phyloP scores from a whole-genome alignment of 1,140 invertebrate genomes.

The Zophobas morio region DNA sequence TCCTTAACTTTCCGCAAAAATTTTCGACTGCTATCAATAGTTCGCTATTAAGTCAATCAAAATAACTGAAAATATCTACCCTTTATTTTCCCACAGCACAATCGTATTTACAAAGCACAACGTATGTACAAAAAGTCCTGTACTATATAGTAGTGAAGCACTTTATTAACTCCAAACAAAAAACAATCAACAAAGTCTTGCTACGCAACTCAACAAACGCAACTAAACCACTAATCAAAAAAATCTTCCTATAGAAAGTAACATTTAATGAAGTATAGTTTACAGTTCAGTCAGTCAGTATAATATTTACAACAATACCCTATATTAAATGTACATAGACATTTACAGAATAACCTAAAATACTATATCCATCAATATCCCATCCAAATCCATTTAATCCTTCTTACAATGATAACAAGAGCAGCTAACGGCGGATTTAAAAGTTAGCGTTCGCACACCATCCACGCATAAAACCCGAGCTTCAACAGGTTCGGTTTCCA shows the following conservation, averaged over 20 bases:
- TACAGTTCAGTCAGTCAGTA: slow-evolving; percentile 58
- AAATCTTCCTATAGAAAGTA: slow-evolving; percentile 22
- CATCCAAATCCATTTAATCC: slow-evolving; percentile 70
- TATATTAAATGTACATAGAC: slow-evolving; percentile 51
- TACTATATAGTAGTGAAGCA: too few relatives aligned
- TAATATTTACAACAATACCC: slow-evolving; percentile 59
- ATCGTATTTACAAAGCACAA: too few relatives aligned
- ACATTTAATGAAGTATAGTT: slow-evolving; percentile 41
- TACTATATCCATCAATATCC: background rate
- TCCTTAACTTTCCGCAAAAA: too few relatives aligned
- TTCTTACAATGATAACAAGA: slow-evolving; percentile 90
- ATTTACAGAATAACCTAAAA: slow-evolving; percentile 49
- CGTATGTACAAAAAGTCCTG: too few relatives aligned
- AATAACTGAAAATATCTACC: too few relatives aligned
- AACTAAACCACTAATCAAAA: slow-evolving; percentile 1
- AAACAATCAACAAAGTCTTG: too few relatives aligned
- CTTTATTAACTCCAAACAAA: too few relatives aligned
- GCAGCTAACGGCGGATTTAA: slow-evolving; percentile 88
- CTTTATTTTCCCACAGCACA: too few relatives aligned
- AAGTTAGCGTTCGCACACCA: slow-evolving; percentile 81
- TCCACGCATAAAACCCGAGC: slow-evolving; percentile 83
- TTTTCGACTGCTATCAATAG: too few relatives aligned
- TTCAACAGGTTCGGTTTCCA: slow-evolving; percentile 84
- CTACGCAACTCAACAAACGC: too few relatives aligned
- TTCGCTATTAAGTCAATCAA: too few relatives aligned